Evolutionary conservation across 2,113 vertebrate genomes (phyloP), one percentile per base, ranked within the genome.

Genomic region (Neodontobutis hainanensis): DNA sequence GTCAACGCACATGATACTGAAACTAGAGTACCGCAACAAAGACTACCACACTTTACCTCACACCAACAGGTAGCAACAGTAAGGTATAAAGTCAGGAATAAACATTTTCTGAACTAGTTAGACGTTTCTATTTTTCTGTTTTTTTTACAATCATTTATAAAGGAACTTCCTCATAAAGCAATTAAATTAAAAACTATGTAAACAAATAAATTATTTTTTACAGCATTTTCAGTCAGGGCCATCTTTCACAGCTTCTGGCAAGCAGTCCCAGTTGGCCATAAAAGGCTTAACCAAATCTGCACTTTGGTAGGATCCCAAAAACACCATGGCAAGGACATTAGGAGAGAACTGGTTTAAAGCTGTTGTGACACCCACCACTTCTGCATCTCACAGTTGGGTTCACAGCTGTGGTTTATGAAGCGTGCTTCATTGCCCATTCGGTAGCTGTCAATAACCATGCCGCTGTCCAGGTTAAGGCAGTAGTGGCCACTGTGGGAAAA

Each of bases 401-500:
- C 94, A 72, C 97, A 99, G 93, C 97, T 99, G 92, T 99, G 97
- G 92, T 99, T 99, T 91, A 99, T 96, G 85, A 99, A 99, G 11
- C 97, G 95, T 1, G 97, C 96, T 86, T 99, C 97, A 38, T 99
- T 99, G 87, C 97, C 97, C 97, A 99, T 98, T 40, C 96, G 93
- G 44, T 98, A 99, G 89, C 97, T 99, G 88, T 99, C 97, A 48
- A 99, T 99, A 87, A 99, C 97, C 97, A 99, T 99, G 16, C 97
- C 96, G 0, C 97, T 99, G 83, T 99, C 97, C 80, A 99, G 89
- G 80, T 97, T 99, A 70, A 99, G 93, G 87, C 97, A 99, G 89
- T 99, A 99, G n/a, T 99, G 94, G 68, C 98, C 97, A 34, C 95
- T 99, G 90, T 99, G 96, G 71, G 95, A 92, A 70, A 96, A 97